Base-by-base conservation (phyloP, 2,113 vertebrate species). In the Paralichthys olivaceus region DNA sequence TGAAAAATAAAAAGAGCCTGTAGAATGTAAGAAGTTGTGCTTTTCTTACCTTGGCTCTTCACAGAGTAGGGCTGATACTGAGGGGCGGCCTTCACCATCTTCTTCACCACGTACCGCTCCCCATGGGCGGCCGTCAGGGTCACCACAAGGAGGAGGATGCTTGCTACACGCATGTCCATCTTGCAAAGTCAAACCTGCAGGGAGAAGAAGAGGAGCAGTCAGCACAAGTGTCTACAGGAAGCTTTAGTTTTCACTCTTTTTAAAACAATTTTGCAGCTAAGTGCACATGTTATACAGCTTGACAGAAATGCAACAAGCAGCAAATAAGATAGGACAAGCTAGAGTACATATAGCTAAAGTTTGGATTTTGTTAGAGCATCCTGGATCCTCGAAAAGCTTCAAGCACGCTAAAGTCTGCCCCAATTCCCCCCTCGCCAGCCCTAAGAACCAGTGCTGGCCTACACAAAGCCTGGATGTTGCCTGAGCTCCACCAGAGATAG, bases 1-100 rank as follows among this genome's bases (percentile, higher is more conserved):
- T 64, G 11, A 22, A 9, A 34, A 67, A 17, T 69, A 9, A 63
- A 14, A 61, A 43, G 45, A n/a, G 43, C 23, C 4, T 22, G 4
- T 8, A 43, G 26, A 68, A 9, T 19, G 15, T n/a, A 64, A 6
- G 25, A 40, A 19, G 23, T 13, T 69, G 14, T 0, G n/a, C 45
- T 65, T 79, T 60, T 63, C 94, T 96, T 94, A 99, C 98, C 95
- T 65, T 97, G 96, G 87, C 95, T 93, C 90, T 97, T 98, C 68
- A 98, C 95, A 60, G 94, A 90, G 79, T 94, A 96, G 54, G 96
- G 92, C 92, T 97, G 85, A 85, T 93, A 94, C 77, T 93, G 90
- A 23, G 93, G 93, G 19, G 86, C 87, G 2, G 87, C 91, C 89
- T 98, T 97, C 87, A 97, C 75, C 71, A 95, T 91, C 68, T 97